Percentiles rank a stretch among this genome's conserved stretches.
phyloP scores from a whole-genome alignment of 2,113 vertebrate genomes.

The Varanus komodoensis region DNA sequence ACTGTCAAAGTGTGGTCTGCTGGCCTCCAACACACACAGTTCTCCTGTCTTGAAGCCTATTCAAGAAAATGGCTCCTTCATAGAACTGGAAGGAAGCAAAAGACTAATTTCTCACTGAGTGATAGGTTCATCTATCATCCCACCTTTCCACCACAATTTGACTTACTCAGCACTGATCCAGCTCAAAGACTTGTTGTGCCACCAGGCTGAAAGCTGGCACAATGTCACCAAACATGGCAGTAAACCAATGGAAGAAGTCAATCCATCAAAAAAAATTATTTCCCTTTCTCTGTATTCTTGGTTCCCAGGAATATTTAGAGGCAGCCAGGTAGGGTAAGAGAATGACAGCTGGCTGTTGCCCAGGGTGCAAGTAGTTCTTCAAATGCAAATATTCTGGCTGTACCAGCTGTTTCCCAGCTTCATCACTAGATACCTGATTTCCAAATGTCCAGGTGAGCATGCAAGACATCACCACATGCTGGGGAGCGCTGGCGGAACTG shows the following conservation, averaged over 20 bases:
- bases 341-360: no score
- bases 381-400: neutral
- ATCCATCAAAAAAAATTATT: neutral
- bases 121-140: neutral
- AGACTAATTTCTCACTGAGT: neutral
- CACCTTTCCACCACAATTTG: neutral
- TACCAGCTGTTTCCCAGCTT: rapidly evolving
- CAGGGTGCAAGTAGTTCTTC: neutral
- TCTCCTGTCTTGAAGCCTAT: neutral
- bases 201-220: neutral
- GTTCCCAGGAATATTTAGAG: neutral
- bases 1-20: constrained; percentile 6
- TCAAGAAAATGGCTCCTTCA: neutral
- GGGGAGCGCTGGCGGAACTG: constrained; percentile 92
- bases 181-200: neutral
- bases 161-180: neutral
- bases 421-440: constrained; percentile 85
- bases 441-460: constrained; percentile 98
- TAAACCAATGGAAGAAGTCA: neutral
- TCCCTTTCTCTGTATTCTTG: neutral
- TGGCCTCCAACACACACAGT: neutral
- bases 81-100: neutral
- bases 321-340: neutral
- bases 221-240: neutral
- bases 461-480: constrained; percentile 89